Conservation (phyloP, 2,797 vertebrate species). For the Miichthys miiuy region DNA sequence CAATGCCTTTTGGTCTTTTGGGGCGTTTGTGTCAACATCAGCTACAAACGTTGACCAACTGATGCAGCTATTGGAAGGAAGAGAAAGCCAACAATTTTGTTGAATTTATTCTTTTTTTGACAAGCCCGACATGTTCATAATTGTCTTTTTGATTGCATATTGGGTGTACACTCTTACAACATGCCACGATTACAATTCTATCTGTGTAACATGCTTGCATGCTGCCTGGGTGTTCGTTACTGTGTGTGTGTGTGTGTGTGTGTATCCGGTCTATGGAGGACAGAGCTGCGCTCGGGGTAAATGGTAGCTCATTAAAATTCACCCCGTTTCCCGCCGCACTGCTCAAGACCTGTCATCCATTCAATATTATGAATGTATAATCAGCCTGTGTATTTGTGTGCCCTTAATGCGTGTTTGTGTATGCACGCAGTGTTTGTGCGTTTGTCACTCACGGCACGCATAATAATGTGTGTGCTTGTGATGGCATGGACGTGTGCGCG, state of each 20-base stretch:
- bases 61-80: neutral
- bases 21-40: neutral
- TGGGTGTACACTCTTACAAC: neutral
- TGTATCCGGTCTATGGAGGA: constrained; percentile 54
- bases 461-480: constrained; percentile 57
- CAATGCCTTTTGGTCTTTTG: neutral
- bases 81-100: neutral
- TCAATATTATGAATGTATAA: constrained; percentile 83
- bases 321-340: constrained; percentile 61
- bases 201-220: constrained; percentile 28
- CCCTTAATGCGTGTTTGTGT: constrained; percentile 60
- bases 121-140: neutral
- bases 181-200: constrained; percentile 29
- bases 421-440: constrained; percentile 59
- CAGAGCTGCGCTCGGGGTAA: constrained; percentile 62
- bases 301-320: constrained; percentile 80
- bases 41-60: neutral
- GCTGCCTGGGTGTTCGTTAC: constrained; percentile 21
- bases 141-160: constrained; percentile 7
- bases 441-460: constrained; percentile 74
- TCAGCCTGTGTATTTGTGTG: constrained; percentile 70
- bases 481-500: constrained; percentile 53
- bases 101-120: neutral
- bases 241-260: constrained; percentile 9
- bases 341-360: constrained; percentile 81